Percentiles rank a stretch among this genome's conserved stretches.
Evolutionary conservation across 2,888 invertebrate genomes (phyloP).

Genomic region (Elmis aenea): DNA sequence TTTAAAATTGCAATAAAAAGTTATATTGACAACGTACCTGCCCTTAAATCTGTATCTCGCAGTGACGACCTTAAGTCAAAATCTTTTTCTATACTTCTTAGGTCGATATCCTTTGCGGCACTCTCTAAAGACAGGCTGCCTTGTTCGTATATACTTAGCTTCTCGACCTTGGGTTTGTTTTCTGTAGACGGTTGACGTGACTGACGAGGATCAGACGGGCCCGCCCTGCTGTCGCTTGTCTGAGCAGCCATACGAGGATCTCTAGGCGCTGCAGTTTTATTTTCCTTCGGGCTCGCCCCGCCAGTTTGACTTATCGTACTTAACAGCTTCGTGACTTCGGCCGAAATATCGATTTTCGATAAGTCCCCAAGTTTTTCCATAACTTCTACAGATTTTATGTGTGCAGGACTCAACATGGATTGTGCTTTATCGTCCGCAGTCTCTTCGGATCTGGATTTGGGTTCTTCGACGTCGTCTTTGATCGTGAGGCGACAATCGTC

Average conservation of each 20-base stretch:
- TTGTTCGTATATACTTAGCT: slow-evolving; percentile 58
- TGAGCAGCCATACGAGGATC: slow-evolving; percentile 21
- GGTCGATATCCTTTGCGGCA: slow-evolving; percentile 51
- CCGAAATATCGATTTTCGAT: slow-evolving; percentile 69
- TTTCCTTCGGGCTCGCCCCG: slow-evolving; percentile 8
- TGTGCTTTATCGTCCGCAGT: slow-evolving; percentile 18
- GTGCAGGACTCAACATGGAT: slow-evolving; percentile 21
- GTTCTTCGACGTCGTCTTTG: slow-evolving; percentile 42
- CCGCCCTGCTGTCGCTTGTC: slow-evolving; percentile 18
- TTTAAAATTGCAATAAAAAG: slow-evolving; percentile 2
- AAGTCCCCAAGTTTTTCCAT: slow-evolving; percentile 64
- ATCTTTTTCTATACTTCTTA: slow-evolving; percentile 45
- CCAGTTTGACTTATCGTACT: slow-evolving; percentile 49
- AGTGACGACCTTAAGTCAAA: slow-evolving; percentile 54
- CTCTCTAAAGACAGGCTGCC: slow-evolving; percentile 53
- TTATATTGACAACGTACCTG: too few species aligned
- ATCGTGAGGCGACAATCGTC: slow-evolving; percentile 48
- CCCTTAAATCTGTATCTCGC: slow-evolving; percentile 63
- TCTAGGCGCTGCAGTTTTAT: slow-evolving; percentile 8
- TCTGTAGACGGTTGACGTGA: slow-evolving; percentile 29
- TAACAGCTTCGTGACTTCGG: slow-evolving; percentile 65
- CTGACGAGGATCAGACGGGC: slow-evolving; percentile 26
- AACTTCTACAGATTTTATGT: slow-evolving; percentile 52
- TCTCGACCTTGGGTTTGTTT: slow-evolving; percentile 35
- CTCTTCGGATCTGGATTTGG: slow-evolving; percentile 32